These are phyloP conservation scores for Enteromius thamalakanensis DNA, from an alignment of 2,797 vertebrate species.

Conservation along the genomic window DNA sequence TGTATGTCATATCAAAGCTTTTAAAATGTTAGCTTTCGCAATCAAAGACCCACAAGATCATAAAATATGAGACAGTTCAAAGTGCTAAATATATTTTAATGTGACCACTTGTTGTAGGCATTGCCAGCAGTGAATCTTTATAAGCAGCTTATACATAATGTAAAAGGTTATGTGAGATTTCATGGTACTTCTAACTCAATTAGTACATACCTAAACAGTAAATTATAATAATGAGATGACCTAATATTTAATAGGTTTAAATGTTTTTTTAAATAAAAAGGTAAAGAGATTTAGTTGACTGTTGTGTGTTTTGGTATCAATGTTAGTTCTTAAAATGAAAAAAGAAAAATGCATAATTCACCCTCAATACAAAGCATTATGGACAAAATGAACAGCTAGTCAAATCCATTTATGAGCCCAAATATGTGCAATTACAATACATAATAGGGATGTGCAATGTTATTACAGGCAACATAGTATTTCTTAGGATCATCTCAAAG, in stretches of 20 bases:
- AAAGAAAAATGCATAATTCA: background rate
- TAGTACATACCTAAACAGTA: background rate
- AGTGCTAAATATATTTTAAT: constrained; percentile 11
- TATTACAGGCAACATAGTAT: background rate
- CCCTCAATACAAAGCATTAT: background rate
- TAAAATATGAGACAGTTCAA: background rate
- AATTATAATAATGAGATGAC: constrained; percentile 2
- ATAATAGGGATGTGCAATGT: background rate
- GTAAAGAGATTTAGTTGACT: constrained; percentile 2
- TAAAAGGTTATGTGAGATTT: background rate
- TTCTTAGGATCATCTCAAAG: constrained; percentile 17
- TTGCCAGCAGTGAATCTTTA: background rate
- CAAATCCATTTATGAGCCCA: constrained; percentile 13
- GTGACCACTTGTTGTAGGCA: background rate
- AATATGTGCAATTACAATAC: constrained; percentile 9
- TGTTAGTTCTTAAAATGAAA: constrained; percentile 6
- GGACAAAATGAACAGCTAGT: background rate
- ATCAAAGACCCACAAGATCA: background rate
- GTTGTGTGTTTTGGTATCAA: background rate
- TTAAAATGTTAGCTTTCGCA: constrained; percentile 6
- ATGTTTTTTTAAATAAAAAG: background rate
- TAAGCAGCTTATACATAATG: constrained; percentile 11
- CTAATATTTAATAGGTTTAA: constrained; percentile 3
- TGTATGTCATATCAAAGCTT: constrained; percentile 6
- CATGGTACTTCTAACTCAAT: background rate